A percentile compares a stretch with the other conserved stretches of the same genome.
These are phyloP conservation scores for Marasmarcha lunaedactyla DNA, from an alignment of 2,888 invertebrate species.

Conservation along the genomic window DNA sequence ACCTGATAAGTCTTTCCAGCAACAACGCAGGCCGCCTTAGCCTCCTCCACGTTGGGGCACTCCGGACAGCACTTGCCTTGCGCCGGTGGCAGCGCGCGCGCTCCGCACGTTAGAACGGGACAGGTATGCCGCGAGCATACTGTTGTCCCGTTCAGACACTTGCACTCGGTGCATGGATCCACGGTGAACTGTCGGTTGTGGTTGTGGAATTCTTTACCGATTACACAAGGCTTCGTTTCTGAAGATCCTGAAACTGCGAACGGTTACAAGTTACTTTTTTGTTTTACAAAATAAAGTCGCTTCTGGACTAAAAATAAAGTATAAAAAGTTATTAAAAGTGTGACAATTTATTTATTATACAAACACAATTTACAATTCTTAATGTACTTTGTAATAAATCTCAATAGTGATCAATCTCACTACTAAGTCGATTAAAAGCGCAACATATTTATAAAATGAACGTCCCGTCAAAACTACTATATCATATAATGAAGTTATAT, in stretches of 20 bases:
- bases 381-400: too few relatives aligned
- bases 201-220: conserved; percentile 76
- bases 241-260: conserved; percentile 41
- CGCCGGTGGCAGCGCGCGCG: conserved; percentile 74
- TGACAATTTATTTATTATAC: too few relatives aligned
- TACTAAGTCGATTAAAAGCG: too few relatives aligned
- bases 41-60: conserved; percentile 78
- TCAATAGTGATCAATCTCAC: too few relatives aligned
- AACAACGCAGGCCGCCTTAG: conserved; percentile 75
- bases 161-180: conserved; percentile 88
- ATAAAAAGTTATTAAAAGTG: too few relatives aligned
- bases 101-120: conserved; percentile 90
- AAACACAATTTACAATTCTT: too few relatives aligned
- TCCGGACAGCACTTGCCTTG: conserved; percentile 82
- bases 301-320: too few relatives aligned
- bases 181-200: conserved; percentile 73
- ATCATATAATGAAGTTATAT: too few relatives aligned
- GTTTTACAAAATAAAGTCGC: too few relatives aligned
- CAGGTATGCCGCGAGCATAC: conserved; percentile 86
- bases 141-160: conserved; percentile 83
- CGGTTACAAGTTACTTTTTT: too few relatives aligned
- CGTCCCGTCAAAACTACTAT: too few relatives aligned
- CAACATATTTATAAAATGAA: too few relatives aligned
- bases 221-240: conserved; percentile 72
- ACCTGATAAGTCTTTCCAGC: conserved; percentile 79